A percentile compares a stretch with the other conserved stretches of the same genome.
phyloP scores from a whole-genome alignment of 92 coral and sea anemone species.

The Parazoanthus darwini region DNA sequence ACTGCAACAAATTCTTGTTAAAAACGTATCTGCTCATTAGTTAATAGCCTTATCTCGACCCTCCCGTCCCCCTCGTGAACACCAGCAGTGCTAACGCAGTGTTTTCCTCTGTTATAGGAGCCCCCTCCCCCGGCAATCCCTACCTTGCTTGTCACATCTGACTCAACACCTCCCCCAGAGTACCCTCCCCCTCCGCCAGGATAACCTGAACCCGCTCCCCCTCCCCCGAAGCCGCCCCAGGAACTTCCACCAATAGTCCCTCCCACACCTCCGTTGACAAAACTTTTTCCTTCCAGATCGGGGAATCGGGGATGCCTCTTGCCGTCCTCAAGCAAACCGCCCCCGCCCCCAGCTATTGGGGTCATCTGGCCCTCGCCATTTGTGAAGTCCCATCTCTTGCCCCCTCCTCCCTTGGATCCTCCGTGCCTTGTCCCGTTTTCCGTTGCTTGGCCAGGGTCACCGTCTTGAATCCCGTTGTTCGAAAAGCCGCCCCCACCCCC shows the following conservation, averaged over 20 bases:
- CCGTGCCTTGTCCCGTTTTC: conserved; percentile 72
- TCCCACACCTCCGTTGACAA: conserved; percentile 59
- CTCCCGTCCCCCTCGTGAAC: conserved; percentile 65
- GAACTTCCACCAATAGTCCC: conserved; percentile 31
- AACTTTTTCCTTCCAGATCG: conserved; percentile 48
- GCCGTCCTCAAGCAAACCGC: conserved; percentile 65
- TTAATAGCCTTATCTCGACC: conserved; percentile 43
- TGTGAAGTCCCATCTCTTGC: conserved; percentile 36
- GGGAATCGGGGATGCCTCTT: background rate
- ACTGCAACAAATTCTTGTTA: background rate
- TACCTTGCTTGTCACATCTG: conserved; percentile 22
- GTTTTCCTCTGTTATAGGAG: conserved; percentile 61
- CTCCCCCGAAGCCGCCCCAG: conserved; percentile 80
- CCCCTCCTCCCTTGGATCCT: conserved; percentile 64
- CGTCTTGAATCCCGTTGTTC: conserved; percentile 39
- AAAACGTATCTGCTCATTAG: background rate
- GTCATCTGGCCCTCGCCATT: conserved; percentile 49
- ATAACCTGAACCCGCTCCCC: conserved; percentile 60
- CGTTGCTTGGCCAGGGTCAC: conserved; percentile 72
- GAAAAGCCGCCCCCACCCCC: conserved; percentile 63
- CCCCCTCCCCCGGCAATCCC: conserved; percentile 84
- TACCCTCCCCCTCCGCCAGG: conserved; percentile 94
- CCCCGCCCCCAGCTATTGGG: conserved; percentile 59
- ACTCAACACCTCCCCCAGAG: conserved; percentile 78
- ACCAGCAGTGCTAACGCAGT: conserved; percentile 56